Conservation (phyloP, 35 echinoderm and acorn worm genomes). For the Diadema setosum region DNA sequence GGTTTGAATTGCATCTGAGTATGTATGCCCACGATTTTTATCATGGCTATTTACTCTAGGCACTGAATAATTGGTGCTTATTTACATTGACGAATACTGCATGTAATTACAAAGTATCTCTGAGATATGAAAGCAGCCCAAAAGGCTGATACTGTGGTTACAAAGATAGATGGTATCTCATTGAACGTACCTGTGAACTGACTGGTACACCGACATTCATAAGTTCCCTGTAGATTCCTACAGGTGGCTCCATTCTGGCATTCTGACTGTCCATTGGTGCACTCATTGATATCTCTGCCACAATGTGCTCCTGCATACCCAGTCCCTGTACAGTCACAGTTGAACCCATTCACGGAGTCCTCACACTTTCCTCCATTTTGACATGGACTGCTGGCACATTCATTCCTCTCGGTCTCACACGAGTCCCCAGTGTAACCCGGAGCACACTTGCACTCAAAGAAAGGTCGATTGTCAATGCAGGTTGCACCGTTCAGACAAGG, state of each 20-base stretch:
- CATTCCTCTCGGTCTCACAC: conserved; percentile 37
- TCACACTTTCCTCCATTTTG: conserved; percentile 47
- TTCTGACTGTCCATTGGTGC: neutral
- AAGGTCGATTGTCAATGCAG: conserved; percentile 76
- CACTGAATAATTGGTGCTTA: too few species aligned
- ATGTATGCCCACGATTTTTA: too few species aligned
- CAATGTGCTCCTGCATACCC: conserved; percentile 46
- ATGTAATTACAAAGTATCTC: too few species aligned
- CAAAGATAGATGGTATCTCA: neutral
- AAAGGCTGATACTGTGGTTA: neutral
- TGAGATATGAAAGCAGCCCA: neutral
- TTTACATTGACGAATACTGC: too few species aligned
- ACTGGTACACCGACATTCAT: conserved; percentile 35
- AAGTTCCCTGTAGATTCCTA: conserved; percentile 4
- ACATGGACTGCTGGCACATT: conserved; percentile 41
- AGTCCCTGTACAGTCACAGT: conserved; percentile 54
- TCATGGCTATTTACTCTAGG: too few species aligned
- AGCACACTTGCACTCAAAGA: conserved; percentile 68
- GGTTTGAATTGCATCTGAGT: too few species aligned
- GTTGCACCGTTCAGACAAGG: conserved; percentile 61
- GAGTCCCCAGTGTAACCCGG: conserved; percentile 32
- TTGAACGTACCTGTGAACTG: conserved; percentile 47
- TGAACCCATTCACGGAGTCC: conserved; percentile 31
- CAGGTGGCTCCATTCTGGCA: conserved; percentile 65
- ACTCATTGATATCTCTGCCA: conserved; percentile 46